Evolutionary conservation across 2,797 vertebrate genomes (phyloP).

Genomic region (Neosilurus mollespiculum): DNA sequence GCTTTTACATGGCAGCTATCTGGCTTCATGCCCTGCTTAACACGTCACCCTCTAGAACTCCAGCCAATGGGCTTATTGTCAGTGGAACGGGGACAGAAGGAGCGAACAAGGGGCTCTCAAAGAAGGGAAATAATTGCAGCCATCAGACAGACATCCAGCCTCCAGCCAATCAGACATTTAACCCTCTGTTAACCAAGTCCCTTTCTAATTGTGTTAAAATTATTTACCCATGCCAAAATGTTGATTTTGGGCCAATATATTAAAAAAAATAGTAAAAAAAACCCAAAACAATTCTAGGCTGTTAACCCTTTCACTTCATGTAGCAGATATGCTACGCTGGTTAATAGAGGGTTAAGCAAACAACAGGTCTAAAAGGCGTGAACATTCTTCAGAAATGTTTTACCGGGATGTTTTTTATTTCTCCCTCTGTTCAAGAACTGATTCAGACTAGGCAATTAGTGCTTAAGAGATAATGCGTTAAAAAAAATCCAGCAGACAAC

Average conservation of each 20-base stretch:
- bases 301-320: too few relatives aligned
- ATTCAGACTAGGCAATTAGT: constrained; percentile 32
- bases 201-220: too few relatives aligned
- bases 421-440: neutral
- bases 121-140: neutral
- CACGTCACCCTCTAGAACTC: constrained; percentile 13
- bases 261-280: too few relatives aligned
- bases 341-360: neutral
- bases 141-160: neutral
- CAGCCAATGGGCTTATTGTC: constrained; percentile 8
- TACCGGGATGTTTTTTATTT: neutral
- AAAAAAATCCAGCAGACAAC: constrained; percentile 4
- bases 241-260: too few relatives aligned
- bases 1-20: constrained; percentile 31
- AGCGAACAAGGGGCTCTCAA: neutral
- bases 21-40: constrained; percentile 1
- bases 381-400: neutral
- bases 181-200: too few relatives aligned
- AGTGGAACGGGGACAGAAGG: constrained; percentile 2
- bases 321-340: too few relatives aligned
- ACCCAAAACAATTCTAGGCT: too few relatives aligned
- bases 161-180: neutral
- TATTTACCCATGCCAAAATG: too few relatives aligned
- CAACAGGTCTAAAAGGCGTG: neutral
- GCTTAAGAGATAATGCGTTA: neutral